Conservation (phyloP, 2,888 invertebrate genomes). For the Ennomos fuscantarius region DNA sequence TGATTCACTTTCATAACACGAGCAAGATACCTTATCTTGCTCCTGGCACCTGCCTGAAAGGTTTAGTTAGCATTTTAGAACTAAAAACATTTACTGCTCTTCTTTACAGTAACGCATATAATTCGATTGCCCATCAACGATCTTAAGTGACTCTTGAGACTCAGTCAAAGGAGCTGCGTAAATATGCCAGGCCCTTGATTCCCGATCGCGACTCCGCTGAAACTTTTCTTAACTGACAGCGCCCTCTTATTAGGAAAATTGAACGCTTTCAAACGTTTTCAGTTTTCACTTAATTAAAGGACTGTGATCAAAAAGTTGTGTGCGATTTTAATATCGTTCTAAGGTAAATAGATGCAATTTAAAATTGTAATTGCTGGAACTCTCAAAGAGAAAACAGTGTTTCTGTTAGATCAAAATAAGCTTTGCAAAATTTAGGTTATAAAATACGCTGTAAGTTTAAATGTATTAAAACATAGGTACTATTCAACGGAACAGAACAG, state of each 20-base stretch:
- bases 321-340: neutral
- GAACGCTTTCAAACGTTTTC: constrained; percentile 31
- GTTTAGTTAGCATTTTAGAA: too few species aligned
- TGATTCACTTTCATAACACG: too few species aligned
- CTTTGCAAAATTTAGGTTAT: too few species aligned
- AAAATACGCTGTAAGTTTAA: neutral
- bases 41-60: too few species aligned
- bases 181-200: constrained; percentile 76
- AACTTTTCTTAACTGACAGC: constrained; percentile 36
- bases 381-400: too few species aligned
- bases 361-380: neutral
- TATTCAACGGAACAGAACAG: constrained; percentile 26
- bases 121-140: constrained; percentile 75
- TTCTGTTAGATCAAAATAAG: too few species aligned
- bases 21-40: too few species aligned
- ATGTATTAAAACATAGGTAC: constrained; percentile 24
- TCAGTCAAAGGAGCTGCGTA: constrained; percentile 65
- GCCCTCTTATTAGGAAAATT: constrained; percentile 34
- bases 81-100: too few species aligned
- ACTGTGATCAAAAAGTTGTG: constrained; percentile 15
- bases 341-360: neutral
- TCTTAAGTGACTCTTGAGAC: constrained; percentile 77
- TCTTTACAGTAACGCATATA: constrained; percentile 44
- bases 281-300: constrained; percentile 21
- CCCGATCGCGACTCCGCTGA: constrained; percentile 62